Evolutionary conservation across 1,140 invertebrate species (phyloP).

Genomic region (Zaprionus camerounensis): DNA sequence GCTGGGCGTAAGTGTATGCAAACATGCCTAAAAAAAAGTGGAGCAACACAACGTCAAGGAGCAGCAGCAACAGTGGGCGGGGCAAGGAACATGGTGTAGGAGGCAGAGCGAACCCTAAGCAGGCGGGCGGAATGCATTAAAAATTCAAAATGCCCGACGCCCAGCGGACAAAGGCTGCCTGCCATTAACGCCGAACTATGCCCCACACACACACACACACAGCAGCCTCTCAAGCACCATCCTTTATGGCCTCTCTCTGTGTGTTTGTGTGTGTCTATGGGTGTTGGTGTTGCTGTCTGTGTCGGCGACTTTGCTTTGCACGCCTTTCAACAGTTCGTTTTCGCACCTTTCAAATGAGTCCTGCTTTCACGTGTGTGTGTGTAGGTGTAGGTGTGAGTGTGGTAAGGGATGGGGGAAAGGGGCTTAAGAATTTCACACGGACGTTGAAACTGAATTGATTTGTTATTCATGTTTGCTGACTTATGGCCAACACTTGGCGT

Average conservation of each 20-base stretch:
- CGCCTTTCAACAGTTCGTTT: conserved; percentile 78
- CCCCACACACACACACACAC: conserved; percentile 21
- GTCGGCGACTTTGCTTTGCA: conserved; percentile 47
- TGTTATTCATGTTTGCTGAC: conserved; percentile 82
- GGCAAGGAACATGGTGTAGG: background rate
- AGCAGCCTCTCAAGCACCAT: conserved; percentile 44
- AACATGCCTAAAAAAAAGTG: conserved; percentile 75
- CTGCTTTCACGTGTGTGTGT: conserved; percentile 20
- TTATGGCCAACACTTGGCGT: conserved; percentile 76
- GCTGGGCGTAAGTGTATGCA: conserved; percentile 75
- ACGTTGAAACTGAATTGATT: conserved; percentile 80
- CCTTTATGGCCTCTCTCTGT: conserved; percentile 26
- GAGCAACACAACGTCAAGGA: conserved; percentile 35
- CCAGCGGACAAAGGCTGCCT: conserved; percentile 61
- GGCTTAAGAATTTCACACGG: conserved; percentile 67
- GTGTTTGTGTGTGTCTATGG: conserved; percentile 13
- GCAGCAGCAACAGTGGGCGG: background rate
- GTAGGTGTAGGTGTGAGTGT: conserved; percentile 18
- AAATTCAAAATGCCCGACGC: conserved; percentile 80
- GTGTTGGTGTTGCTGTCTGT: conserved; percentile 34
- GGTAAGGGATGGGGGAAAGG: background rate
- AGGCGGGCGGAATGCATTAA: conserved; percentile 70
- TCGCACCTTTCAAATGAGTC: conserved; percentile 70
- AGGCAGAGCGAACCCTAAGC: conserved; percentile 48
- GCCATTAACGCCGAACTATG: conserved; percentile 73